Evolutionary conservation across 2,113 vertebrate genomes (phyloP).

Genomic region (Egretta garzetta): DNA sequence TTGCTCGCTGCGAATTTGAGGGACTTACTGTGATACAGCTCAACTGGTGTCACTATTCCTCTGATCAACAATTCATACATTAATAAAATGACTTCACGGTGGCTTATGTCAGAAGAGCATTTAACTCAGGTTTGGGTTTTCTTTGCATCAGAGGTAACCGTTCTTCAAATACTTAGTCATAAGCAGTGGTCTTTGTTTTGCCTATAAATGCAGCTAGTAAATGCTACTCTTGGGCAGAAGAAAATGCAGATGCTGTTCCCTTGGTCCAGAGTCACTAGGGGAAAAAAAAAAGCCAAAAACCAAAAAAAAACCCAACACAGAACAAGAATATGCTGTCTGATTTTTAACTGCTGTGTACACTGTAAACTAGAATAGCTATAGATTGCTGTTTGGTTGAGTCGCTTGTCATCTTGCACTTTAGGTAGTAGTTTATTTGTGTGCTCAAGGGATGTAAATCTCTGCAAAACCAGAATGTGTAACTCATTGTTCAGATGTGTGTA

Average conservation of each 20-base stretch:
- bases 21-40: too few species aligned
- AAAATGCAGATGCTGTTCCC: neutral
- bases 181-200: neutral
- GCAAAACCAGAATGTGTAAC: neutral
- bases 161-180: neutral
- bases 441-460: neutral
- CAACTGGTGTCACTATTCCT: neutral
- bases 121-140: neutral
- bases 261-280: neutral
- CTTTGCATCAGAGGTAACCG: neutral
- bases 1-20: neutral
- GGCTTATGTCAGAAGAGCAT: neutral
- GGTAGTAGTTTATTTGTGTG: neutral
- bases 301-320: neutral
- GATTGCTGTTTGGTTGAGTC: neutral
- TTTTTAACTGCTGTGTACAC: neutral
- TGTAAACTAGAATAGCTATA: neutral
- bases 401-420: neutral
- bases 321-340: neutral
- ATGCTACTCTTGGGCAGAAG: neutral
- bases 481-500: neutral
- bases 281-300: neutral
- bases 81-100: neutral
- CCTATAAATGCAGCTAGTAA: neutral
- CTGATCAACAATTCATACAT: neutral